Base-by-base conservation (phyloP, 1,140 invertebrate genomes). In the Drosophila kanapiae region DNA sequence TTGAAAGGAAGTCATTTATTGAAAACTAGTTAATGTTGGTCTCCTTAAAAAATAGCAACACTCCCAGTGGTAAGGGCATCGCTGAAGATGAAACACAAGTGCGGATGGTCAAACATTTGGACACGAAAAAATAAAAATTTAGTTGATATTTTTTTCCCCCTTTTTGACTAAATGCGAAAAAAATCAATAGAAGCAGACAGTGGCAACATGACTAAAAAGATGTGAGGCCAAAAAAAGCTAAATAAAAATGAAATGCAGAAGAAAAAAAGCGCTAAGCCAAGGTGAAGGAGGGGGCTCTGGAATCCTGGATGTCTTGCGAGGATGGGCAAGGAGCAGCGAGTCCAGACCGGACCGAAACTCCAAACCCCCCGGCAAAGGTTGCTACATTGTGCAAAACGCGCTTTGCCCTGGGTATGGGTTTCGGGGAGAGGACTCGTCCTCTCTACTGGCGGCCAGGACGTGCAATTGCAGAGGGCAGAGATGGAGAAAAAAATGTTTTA, bases 171-270 rank as follows among this genome's bases (percentile, higher is more conserved):
- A 91, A 78, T 83, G 78, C 74, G 80, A 88, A 91, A 91, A 87
- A 91, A 91, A 91, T 91, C 90, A 91, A 91, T 91, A 91, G 90
- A 76, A 91, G 85, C 90, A 91, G 90, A 91, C 90, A 91, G 78
- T 76, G 48, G 71, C 70, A 88, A 82, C 78, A 82, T 71, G 77
- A 84, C 82, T 72, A 88, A 88, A 90, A 90, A 82, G 81, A 88
- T 79, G 38, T 53, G 63, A 71, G 59, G 60, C 67, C 69, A 59
- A 72, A 71, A 71, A 58, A 65, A 84, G 74, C 64, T 78, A 83
- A 82, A 82, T 83, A 83, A 79, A 82, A 82, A 71, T 48, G 59
- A 78, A 82, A 83, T 78, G 80, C 64, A 82, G 48, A 72, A 27
- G 54, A 71, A 51, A 76, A 64, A 65, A 59, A 54, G 37, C 31